Evolutionary conservation across 2,113 vertebrate species (phyloP).

Genomic region (Monopterus albus): DNA sequence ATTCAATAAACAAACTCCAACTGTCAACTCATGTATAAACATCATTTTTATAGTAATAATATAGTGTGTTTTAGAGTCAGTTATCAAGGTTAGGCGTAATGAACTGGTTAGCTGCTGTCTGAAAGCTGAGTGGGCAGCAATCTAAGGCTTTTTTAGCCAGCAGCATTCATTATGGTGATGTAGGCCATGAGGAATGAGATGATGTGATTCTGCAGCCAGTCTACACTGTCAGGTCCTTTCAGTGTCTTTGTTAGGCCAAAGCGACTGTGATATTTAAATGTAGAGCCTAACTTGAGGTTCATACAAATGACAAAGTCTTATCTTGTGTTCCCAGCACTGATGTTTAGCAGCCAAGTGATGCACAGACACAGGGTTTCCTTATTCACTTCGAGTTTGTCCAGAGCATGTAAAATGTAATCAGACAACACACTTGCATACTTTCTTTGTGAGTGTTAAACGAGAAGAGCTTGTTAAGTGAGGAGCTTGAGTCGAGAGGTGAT

Average conservation of each 20-base stretch:
- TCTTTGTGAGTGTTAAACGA: too few relatives aligned
- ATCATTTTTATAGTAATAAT: background rate
- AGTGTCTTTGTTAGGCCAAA: background rate
- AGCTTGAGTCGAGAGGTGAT: too few relatives aligned
- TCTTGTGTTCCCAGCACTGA: background rate
- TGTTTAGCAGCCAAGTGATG: too few relatives aligned
- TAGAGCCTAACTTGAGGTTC: background rate
- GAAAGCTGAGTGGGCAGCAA: conserved; percentile 14
- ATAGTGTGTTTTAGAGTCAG: background rate
- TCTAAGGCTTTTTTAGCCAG: conserved; percentile 4
- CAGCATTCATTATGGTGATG: conserved; percentile 2
- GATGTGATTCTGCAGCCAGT: background rate
- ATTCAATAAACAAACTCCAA: conserved; percentile 6
- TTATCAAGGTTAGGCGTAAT: too few relatives aligned
- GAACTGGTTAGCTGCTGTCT: background rate
- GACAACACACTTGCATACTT: too few relatives aligned
- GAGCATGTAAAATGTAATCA: too few relatives aligned
- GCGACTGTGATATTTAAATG: background rate
- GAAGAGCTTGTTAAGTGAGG: too few relatives aligned
- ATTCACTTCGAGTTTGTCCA: too few relatives aligned
- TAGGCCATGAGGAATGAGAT: background rate
- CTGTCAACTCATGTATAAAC: background rate
- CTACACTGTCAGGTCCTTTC: background rate
- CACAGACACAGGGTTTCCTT: too few relatives aligned
- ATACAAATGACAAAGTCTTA: background rate